phyloP scores from a whole-genome alignment of 2,888 invertebrate genomes.

The Doris montereyensis region DNA sequence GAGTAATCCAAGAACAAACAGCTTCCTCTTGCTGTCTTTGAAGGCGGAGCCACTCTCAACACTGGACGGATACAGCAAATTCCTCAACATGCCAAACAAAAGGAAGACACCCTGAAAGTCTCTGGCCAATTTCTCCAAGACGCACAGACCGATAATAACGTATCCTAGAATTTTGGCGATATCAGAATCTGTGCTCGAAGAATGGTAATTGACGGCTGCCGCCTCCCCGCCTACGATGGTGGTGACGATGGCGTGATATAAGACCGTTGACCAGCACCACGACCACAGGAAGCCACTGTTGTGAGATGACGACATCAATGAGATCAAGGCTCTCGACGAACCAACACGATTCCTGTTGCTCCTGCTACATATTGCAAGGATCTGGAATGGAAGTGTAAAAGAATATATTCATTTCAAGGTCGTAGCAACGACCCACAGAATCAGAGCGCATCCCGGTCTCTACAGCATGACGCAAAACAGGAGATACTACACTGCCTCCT shows the following conservation, averaged over 20 bases:
- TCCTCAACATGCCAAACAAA: conserved; percentile 63
- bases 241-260: conserved; percentile 64
- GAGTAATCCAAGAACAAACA: conserved; percentile 56
- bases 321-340: neutral
- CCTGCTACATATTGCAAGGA: conserved; percentile 23
- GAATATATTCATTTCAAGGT: no score
- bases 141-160: conserved; percentile 61
- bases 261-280: conserved; percentile 57
- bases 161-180: conserved; percentile 58
- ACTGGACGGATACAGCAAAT: conserved; percentile 59
- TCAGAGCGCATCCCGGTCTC: no score
- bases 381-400: conserved; percentile 9
- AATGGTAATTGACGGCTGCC: conserved; percentile 56
- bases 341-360: conserved; percentile 26
- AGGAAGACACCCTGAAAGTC: conserved; percentile 66
- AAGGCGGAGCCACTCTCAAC: conserved; percentile 49
- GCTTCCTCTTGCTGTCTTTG: conserved; percentile 52
- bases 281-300: conserved; percentile 60
- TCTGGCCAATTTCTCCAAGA: conserved; percentile 60
- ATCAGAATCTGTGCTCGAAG: conserved; percentile 45
- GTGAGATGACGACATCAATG: neutral
- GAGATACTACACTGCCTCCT: no score
- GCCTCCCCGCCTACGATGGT: conserved; percentile 54
- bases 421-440: no score
- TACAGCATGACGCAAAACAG: no score